Evolutionary conservation across 2,113 vertebrate genomes (phyloP).

Genomic region (Lamprotornis superbus): DNA sequence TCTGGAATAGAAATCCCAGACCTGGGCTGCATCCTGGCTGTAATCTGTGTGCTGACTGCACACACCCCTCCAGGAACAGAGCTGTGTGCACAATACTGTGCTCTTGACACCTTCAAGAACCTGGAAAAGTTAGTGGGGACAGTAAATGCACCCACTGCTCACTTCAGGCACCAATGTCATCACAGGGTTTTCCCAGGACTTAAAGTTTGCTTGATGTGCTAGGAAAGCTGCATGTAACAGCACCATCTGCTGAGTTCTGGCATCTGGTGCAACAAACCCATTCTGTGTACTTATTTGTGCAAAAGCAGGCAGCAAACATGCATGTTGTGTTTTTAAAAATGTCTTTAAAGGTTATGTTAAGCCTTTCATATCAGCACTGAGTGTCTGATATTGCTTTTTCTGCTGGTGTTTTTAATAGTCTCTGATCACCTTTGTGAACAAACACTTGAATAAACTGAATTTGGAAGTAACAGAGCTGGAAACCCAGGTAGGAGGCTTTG

Average conservation of each 20-base stretch:
- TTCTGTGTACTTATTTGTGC: background rate
- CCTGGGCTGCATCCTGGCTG: background rate
- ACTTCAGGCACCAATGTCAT: background rate
- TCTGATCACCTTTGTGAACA: conserved; percentile 88
- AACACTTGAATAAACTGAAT: conserved; percentile 87
- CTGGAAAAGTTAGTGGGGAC: background rate
- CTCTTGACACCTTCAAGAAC: background rate
- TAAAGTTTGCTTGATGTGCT: background rate
- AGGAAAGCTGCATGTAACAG: background rate
- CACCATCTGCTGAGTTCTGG: conserved; percentile 44
- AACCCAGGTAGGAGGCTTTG: conserved; percentile 75
- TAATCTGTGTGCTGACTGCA: background rate
- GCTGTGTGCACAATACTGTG: background rate
- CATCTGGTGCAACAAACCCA: background rate
- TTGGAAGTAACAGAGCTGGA: conserved; percentile 87
- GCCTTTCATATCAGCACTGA: background rate
- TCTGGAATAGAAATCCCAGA: background rate
- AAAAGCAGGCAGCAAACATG: background rate
- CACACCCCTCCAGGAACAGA: background rate
- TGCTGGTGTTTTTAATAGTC: conserved; percentile 60
- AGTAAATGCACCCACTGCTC: background rate
- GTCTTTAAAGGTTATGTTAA: background rate
- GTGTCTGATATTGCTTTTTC: background rate
- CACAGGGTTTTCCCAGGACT: background rate
- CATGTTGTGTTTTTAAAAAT: background rate